Base-by-base conservation (phyloP, 1,140 invertebrate species). In the Heliconius nattereri region DNA sequence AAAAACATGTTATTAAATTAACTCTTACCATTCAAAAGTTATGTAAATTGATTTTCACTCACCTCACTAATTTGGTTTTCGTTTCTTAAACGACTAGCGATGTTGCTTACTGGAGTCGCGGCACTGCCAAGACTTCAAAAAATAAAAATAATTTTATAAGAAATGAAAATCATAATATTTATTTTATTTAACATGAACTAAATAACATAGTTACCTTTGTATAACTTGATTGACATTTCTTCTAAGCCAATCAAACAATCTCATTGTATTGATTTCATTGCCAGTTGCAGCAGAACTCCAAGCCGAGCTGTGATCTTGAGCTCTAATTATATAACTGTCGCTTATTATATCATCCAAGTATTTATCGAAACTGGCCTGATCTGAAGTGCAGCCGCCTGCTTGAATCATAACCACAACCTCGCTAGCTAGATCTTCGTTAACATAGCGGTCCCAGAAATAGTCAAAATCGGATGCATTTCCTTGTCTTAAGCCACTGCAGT, bases 361-460 rank as follows among this genome's bases (percentile, higher is more conserved):
- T 78, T 29, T 88, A 60, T 91, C 88, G 57, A 95, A 90, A 76
- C 85, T 87, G 5, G 60, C 76, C 20, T 89, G 81, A 78, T 95
- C 87, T 29, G 89, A 91, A 0, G 96, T 95, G 78, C 96, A 97
- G 11, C 96, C 96, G 16, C 96, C 94, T 0, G 95, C 93, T 78
- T 86, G 90, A n/a, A 96, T 87, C 88, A 97, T 95, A 5, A 95
- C 93, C 1, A 95, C 83, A 86, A 95, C 94, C 82, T 96, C 96
- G 52, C 92, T 94, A 2, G 95, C 90, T n/a, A 96, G 85, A 11
- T 94, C 93, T 83, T 94, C 92, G 7, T 78, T 81, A 29, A 88
- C 81, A 84, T 95, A 96, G 76, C 94, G 91, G 2, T 91, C 83
- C 91, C 95, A 96, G 73, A 96, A 89, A 35, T 84, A 91, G n/a